Evolutionary conservation across 2,113 vertebrate genomes (phyloP), one percentile per base, ranked within the genome.

Genomic region (Coregonus clupeaformis): DNA sequence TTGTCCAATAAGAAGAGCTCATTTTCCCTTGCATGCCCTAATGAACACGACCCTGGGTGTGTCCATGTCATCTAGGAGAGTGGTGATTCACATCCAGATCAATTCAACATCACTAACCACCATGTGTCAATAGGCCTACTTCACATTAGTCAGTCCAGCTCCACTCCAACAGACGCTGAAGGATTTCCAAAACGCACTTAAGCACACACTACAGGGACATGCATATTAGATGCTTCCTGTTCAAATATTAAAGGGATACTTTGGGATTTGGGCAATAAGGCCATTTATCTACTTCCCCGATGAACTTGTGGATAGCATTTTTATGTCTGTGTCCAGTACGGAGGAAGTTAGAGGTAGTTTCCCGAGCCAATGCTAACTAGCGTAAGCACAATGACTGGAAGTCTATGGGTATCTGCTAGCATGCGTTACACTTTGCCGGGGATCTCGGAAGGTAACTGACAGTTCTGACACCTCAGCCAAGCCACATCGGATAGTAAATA

Each of bases 201-300:
- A 27, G 25, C 16, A 60, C 29, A 71, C 24, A 24, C 32, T 45
- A 13, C 29, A 72, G 18, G 57, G 20, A 36, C 3, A 71, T 36
- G 65, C n/a, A 49, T 36, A 63, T 63, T n/a, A 16, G 30, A 45
- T 6, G 42, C 30, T n/a, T 42, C 55, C 45, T 60, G 16, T 24
- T 36, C 6, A 72, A 72, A 62, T 72, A 71, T 71, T 60, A 12
- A 71, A 71, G 55, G 16, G 29, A 36, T 7, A 36, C 7, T 36
- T 42, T 2, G 36, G 9, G 9, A 42, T 36, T 36, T 36, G 7
- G 36, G 11, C 32, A 68, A 42, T 42, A 9, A 11, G 36, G 36
- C 36, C 36, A 7, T 42, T 42, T 42, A 42, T 42, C 36, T 42
- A 42, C 9, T 42, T 42, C 36, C 36, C 9, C 9, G 36, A 42